Evolutionary conservation across 2,113 vertebrate genomes (phyloP).

Genomic region (Pseudorhombus dupliciocellatus): DNA sequence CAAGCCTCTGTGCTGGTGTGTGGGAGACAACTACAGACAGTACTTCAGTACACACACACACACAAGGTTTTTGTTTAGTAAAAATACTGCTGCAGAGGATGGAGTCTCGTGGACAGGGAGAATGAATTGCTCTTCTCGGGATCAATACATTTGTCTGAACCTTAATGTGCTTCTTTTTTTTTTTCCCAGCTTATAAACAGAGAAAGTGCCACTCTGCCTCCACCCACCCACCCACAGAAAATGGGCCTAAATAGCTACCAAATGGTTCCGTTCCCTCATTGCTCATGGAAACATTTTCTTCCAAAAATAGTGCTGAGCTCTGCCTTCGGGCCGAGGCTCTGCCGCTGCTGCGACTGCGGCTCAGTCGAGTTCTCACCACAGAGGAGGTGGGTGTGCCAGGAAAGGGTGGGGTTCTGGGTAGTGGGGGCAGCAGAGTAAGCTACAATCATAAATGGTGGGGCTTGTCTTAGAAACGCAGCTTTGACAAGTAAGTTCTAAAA

Average conservation of each 20-base stretch:
- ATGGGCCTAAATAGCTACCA: constrained; percentile 68
- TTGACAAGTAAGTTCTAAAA: background rate
- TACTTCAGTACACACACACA: background rate
- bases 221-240: constrained; percentile 45
- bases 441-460: constrained; percentile 9
- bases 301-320: constrained; percentile 70
- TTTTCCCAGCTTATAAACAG: background rate
- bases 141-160: no score
- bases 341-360: constrained; percentile 57
- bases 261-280: constrained; percentile 61
- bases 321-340: constrained; percentile 61
- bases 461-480: background rate
- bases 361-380: constrained; percentile 50
- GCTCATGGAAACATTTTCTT: constrained; percentile 76
- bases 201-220: constrained; percentile 3
- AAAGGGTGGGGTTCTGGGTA: constrained; percentile 53
- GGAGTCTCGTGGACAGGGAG: no score
- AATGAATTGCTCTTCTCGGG: no score
- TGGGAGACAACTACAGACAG: constrained; percentile 19
- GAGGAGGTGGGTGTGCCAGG: constrained; percentile 46
- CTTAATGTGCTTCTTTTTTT: no score
- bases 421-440: constrained; percentile 6
- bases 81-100: background rate
- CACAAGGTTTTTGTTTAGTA: background rate
- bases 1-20: constrained; percentile 13